Conservation (phyloP, 2,113 vertebrate genomes). For the Leucoraja erinaceus region DNA sequence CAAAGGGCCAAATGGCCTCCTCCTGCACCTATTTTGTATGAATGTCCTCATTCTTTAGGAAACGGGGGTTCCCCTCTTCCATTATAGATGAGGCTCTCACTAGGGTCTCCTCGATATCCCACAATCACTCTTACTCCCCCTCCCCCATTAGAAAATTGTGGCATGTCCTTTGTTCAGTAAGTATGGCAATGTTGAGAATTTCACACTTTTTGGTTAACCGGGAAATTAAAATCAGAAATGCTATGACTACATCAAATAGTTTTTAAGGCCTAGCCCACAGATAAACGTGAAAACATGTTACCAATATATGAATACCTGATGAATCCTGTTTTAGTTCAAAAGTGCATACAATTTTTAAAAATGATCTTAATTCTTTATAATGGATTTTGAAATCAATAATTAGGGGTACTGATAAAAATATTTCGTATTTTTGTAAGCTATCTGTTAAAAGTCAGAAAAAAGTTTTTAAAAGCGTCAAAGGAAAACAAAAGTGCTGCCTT, state of each 20-base stretch:
- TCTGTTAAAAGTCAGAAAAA: not conserved
- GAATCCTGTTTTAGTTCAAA: not conserved
- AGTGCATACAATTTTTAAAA: not conserved
- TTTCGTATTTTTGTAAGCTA: not conserved
- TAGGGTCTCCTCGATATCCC: too few species aligned
- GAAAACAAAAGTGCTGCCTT: not conserved
- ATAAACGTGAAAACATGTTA: not conserved
- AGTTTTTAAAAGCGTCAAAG: not conserved
- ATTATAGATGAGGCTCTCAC: too few species aligned
- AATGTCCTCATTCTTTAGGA: too few species aligned
- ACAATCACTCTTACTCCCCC: too few species aligned
- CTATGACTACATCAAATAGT: not conserved
- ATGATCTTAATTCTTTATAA: not conserved
- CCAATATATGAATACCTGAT: not conserved
- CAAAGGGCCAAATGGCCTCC: too few species aligned
- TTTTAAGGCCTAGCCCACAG: not conserved
- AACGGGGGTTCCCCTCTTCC: too few species aligned
- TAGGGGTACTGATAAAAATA: not conserved
- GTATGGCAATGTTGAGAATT: not conserved
- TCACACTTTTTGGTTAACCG: not conserved
- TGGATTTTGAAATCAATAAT: not conserved
- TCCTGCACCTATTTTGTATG: too few species aligned
- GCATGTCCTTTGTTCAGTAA: not conserved
- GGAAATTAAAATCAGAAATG: not conserved
- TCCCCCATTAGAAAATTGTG: not conserved